Percentiles rank a stretch among this genome's conserved stretches.
Conservation (phyloP, 2,888 invertebrate genomes). For the Steinernema scapterisci region DNA sequence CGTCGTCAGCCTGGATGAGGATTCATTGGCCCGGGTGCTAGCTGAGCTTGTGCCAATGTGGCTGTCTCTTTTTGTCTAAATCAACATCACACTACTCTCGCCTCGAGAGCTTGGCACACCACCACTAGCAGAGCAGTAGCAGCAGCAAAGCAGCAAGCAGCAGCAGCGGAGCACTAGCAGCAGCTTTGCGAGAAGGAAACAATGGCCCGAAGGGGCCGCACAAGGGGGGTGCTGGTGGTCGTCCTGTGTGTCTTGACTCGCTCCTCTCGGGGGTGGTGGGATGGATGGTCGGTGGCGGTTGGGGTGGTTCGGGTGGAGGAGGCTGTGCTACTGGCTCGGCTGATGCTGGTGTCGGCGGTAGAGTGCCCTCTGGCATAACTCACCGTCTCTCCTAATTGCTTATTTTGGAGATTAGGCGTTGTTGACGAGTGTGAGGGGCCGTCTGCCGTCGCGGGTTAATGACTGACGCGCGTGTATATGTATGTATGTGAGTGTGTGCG, state of each 20-base stretch:
- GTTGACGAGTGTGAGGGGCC: slow-evolving; percentile 9
- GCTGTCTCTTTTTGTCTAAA: slow-evolving; percentile 20
- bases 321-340: too few species aligned
- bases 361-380: slow-evolving; percentile 13
- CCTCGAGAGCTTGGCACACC: slow-evolving; percentile 12
- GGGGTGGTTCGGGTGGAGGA: too few species aligned
- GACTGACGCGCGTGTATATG: slow-evolving; percentile 6
- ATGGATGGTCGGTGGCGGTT: neutral
- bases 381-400: slow-evolving; percentile 13
- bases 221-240: slow-evolving; percentile 6
- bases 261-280: neutral
- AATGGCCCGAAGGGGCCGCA: slow-evolving; percentile 18
- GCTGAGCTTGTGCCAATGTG: slow-evolving; percentile 4
- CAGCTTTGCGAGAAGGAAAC: slow-evolving; percentile 23
- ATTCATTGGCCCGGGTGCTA: neutral
- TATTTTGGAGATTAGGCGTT: slow-evolving; percentile 10
- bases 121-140: slow-evolving; percentile 7
- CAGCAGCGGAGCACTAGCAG: neutral
- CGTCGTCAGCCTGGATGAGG: neutral
- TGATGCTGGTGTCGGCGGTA: neutral
- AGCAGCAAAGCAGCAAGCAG: neutral
- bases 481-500: slow-evolving; percentile 1
- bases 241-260: slow-evolving; percentile 1
- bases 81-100: slow-evolving; percentile 7
- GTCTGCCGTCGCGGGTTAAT: slow-evolving; percentile 13